phyloP scores from a whole-genome alignment of 2,797 vertebrate species.

The Mus spretus region DNA sequence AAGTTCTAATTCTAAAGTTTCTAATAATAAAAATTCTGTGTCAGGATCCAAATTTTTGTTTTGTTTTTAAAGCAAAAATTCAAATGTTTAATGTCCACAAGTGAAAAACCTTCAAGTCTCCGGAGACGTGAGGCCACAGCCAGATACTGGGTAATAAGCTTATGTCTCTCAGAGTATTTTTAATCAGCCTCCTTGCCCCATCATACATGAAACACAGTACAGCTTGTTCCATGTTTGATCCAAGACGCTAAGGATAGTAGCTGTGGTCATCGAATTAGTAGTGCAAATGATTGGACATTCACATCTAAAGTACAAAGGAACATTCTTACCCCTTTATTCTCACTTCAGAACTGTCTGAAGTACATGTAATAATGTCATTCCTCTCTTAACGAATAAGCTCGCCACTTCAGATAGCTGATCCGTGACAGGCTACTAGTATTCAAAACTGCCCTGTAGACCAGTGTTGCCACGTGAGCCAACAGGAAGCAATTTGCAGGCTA shows the following conservation, averaged over 20 bases:
- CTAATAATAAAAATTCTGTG: neutral
- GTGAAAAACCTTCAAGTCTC: neutral
- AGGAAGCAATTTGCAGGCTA: conserved; percentile 65
- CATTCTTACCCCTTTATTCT: conserved; percentile 69
- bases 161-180: conserved; percentile 37
- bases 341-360: conserved; percentile 65
- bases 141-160: conserved; percentile 7
- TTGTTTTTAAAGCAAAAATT: conserved; percentile 18
- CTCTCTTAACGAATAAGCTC: conserved; percentile 76
- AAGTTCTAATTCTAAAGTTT: neutral
- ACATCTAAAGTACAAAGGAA: conserved; percentile 72
- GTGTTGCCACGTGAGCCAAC: conserved; percentile 47
- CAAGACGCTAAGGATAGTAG: conserved; percentile 76
- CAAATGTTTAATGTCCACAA: conserved; percentile 43
- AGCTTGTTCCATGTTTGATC: conserved; percentile 60
- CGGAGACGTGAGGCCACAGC: neutral
- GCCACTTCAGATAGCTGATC: conserved; percentile 76
- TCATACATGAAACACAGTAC: conserved; percentile 64
- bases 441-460: conserved; percentile 41
- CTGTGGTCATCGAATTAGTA: conserved; percentile 64
- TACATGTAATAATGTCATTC: conserved; percentile 75
- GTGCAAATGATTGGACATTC: conserved; percentile 48
- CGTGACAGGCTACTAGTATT: conserved; percentile 68
- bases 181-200: conserved; percentile 45
- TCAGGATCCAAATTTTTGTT: conserved; percentile 46